Conservation (phyloP, 2,888 invertebrate species). For the Himalopsyche kuldschensis region DNA sequence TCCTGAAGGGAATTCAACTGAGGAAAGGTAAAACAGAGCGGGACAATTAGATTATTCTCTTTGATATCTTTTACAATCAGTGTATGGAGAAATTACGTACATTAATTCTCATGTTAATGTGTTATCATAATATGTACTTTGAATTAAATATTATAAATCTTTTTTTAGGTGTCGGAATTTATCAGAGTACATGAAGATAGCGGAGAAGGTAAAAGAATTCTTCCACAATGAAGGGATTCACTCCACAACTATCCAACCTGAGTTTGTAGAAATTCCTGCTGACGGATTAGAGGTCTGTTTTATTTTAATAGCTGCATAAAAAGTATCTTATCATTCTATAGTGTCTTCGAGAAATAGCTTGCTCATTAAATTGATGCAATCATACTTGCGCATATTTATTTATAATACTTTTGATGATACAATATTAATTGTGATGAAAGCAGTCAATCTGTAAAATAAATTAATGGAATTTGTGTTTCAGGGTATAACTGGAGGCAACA, state of each 20-base stretch:
- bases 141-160: not conserved
- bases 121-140: not conserved
- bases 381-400: not conserved
- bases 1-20: no score
- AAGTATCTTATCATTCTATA: not conserved
- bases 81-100: not conserved
- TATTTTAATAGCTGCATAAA: not conserved
- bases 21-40: no score
- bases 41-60: not conserved
- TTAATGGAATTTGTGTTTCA: constrained; percentile 33
- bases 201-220: constrained; percentile 94
- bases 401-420: not conserved
- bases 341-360: no score
- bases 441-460: not conserved
- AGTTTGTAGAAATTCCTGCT: constrained; percentile 83
- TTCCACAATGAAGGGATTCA: constrained; percentile 99
- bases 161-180: constrained; percentile 79
- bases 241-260: constrained; percentile 98
- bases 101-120: not conserved
- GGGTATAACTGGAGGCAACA: constrained; percentile 50
- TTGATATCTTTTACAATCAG: not conserved
- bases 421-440: not conserved
- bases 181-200: constrained; percentile 95
- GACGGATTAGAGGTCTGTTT: constrained; percentile 53
- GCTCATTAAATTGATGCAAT: not conserved